These are phyloP conservation scores for Andrena camellia DNA, from an alignment of 2,888 invertebrate species.

Conservation along the genomic window DNA sequence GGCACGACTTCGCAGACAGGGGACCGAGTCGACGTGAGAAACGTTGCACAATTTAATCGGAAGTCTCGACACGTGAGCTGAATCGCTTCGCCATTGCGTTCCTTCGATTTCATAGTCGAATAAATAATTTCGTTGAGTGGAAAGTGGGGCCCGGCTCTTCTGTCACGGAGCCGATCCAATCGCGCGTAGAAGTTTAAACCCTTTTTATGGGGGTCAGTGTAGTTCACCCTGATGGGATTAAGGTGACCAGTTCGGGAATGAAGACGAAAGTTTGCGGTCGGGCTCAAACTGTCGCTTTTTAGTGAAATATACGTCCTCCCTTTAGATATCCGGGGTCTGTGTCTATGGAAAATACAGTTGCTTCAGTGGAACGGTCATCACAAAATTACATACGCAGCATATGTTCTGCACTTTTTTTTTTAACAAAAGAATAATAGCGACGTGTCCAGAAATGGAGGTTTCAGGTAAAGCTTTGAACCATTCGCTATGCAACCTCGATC, in stretches of 20 bases:
- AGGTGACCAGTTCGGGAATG: background rate
- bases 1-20: slow-evolving; percentile 7
- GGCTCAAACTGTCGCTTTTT: background rate
- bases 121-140: slow-evolving; percentile 46
- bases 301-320: background rate
- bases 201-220: slow-evolving; percentile 12
- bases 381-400: too few relatives aligned
- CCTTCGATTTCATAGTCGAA: slow-evolving; percentile 46
- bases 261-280: slow-evolving; percentile 16
- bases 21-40: slow-evolving; percentile 8
- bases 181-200: slow-evolving; percentile 4
- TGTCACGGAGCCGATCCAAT: slow-evolving; percentile 13
- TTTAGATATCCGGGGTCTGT: too few relatives aligned
- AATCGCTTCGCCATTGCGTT: slow-evolving; percentile 33
- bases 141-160: background rate
- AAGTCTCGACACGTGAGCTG: slow-evolving; percentile 52
- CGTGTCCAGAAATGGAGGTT: too few relatives aligned
- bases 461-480: too few relatives aligned
- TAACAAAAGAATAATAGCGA: too few relatives aligned
- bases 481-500: background rate
- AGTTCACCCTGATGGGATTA: slow-evolving; percentile 3
- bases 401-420: too few relatives aligned
- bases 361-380: too few relatives aligned
- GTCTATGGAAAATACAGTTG: too few relatives aligned
- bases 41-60: slow-evolving; percentile 56